These are phyloP conservation scores for Labrus mixtus DNA, from an alignment of 2,113 vertebrate species.

Conservation along the genomic window DNA sequence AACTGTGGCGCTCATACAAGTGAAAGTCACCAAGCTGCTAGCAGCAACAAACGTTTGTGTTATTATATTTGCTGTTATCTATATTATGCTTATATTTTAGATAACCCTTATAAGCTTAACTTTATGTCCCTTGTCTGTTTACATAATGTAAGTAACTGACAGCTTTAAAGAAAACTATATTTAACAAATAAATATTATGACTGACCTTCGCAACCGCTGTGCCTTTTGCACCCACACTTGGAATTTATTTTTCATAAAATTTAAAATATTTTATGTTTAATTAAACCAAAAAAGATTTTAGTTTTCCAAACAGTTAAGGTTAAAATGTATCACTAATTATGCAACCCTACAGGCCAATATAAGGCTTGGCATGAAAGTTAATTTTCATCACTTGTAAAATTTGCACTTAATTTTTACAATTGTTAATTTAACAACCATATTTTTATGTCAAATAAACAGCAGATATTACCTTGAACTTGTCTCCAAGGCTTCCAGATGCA, in stretches of 20 bases:
- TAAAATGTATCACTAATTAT: not conserved
- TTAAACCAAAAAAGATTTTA: too few species aligned
- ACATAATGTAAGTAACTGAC: not conserved
- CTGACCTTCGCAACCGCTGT: too few species aligned
- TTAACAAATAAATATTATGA: too few species aligned
- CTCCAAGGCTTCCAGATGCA: constrained; percentile 40
- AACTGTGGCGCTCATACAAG: too few species aligned
- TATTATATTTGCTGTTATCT: too few species aligned
- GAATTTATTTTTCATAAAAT: too few species aligned
- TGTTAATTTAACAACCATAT: not conserved
- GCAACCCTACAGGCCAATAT: not conserved
- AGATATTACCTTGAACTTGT: constrained; percentile 73
- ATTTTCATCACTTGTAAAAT: not conserved
- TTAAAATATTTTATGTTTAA: too few species aligned
- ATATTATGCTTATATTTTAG: too few species aligned
- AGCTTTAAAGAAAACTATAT: not conserved
- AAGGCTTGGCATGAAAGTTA: not conserved
- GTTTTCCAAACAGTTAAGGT: too few species aligned
- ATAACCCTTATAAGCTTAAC: not conserved
- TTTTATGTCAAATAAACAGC: not conserved
- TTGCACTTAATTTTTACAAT: not conserved
- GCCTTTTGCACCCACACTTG: too few species aligned
- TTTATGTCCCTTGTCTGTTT: not conserved
- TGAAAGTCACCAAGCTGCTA: too few species aligned
- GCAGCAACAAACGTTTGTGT: too few species aligned